Conservation (phyloP, 2,888 invertebrate genomes). For the Agapostemon virescens region DNA sequence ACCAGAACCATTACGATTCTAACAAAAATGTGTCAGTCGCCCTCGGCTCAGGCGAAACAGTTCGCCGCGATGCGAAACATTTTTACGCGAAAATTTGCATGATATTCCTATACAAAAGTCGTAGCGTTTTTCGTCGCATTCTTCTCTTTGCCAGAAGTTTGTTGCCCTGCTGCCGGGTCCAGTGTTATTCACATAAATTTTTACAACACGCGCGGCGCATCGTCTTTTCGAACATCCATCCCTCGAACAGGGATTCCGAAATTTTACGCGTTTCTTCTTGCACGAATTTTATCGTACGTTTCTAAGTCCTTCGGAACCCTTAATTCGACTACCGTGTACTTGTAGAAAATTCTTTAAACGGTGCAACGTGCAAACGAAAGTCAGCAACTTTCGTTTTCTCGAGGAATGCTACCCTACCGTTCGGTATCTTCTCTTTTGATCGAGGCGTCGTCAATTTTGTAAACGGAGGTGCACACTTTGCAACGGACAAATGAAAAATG, state of each 20-base stretch:
- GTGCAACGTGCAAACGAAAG: neutral
- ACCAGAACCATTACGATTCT: neutral
- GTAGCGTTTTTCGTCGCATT: neutral
- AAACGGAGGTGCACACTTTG: no score
- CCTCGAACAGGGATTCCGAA: neutral
- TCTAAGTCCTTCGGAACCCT: neutral
- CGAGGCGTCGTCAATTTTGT: no score
- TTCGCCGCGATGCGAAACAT: neutral
- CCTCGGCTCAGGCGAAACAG: neutral
- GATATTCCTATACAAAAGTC: neutral
- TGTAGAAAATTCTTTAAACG: neutral
- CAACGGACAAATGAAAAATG: no score
- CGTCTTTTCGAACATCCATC: neutral
- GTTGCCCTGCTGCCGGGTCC: neutral
- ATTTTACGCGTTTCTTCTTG: neutral
- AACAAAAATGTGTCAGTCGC: conserved; percentile 1
- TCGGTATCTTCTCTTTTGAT: no score
- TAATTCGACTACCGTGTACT: neutral
- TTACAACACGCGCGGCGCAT: neutral
- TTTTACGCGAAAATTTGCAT: neutral
- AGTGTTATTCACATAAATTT: neutral
- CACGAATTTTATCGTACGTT: neutral
- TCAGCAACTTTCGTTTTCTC: neutral
- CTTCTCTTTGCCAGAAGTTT: neutral
- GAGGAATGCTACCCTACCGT: neutral